Base-by-base conservation (phyloP, 2,113 vertebrate species). In the Otus sunia region DNA sequence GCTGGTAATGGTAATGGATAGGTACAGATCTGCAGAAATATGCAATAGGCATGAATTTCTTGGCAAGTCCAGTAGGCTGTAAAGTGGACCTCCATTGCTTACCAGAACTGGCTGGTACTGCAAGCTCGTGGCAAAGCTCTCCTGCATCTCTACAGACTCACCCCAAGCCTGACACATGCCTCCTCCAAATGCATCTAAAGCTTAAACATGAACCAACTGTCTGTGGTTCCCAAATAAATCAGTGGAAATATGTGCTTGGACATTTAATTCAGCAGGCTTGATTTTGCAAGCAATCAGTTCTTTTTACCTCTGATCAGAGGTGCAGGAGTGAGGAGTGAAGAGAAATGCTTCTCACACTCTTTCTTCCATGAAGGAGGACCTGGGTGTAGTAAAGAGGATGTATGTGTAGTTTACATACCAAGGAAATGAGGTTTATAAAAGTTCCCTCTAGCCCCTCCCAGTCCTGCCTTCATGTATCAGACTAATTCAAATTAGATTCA, bases 71-170 rank as follows among this genome's bases (percentile, higher is more conserved):
- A 20, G 27, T 9, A n/a, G 13, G 47, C 45, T 60, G 34, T 8
- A 11, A 16, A 66, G 21, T 26, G 67, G 25, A 16, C 8, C 22
- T 50, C 21, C 5, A 1, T 19, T 76, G 10, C 56, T 17, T 21
- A 15, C 8, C 32, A 36, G 17, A 43, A 23, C 14, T 10, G 29
- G 2, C 34, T 67, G 37, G 11, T 9, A 16, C 25, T 58, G 12
- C 27, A 45, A 26, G 43, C 23, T 34, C 37, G 10, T 53, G 32
- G 37, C 52, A 88, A 66, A 88, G 16, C 5, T 74, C 26, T 90
- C 11, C 49, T 59, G 16, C 10, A 64, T 21, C 1, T 0, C 45
- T 60, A 5, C 2, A 1, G 37, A 4, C 20, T 49, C 27, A 6
- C 5, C 11, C 11, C 34, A 52, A 19, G 13, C 23, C 7, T 52